phyloP scores from a whole-genome alignment of 37 sponge, comb jelly and placozoan species.

The Mnemiopsis leidyi region DNA sequence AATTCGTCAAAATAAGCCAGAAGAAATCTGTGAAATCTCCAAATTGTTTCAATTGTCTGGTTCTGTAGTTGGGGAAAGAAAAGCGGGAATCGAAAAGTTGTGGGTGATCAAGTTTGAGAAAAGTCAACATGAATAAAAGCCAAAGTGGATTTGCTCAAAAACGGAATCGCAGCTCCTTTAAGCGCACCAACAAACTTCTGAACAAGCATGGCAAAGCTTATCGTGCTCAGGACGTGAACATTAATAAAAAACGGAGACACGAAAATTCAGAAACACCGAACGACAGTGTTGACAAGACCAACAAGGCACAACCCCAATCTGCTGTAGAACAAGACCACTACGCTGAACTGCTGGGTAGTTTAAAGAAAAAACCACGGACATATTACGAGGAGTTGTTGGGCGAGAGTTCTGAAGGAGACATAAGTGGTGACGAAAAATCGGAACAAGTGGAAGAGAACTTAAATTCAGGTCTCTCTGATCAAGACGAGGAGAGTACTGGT shows the following conservation, averaged over 20 bases:
- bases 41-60: background rate
- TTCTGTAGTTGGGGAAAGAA: slow-evolving; percentile 9
- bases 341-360: slow-evolving; percentile 11
- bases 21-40: slow-evolving; percentile 35
- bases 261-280: background rate
- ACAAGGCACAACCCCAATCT: background rate
- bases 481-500: background rate
- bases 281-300: background rate
- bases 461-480: background rate
- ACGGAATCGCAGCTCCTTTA: background rate
- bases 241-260: background rate
- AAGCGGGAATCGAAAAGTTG: slow-evolving; percentile 54
- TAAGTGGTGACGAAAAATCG: background rate
- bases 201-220: slow-evolving; percentile 64
- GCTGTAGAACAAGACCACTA: background rate
- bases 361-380: slow-evolving; percentile 1
- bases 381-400: slow-evolving; percentile 40
- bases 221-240: background rate
- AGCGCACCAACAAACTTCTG: background rate
- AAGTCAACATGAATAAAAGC: background rate
- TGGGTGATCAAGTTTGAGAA: slow-evolving; percentile 34
- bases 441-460: background rate
- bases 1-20: slow-evolving; percentile 82
- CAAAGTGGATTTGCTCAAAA: background rate
- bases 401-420: background rate